These are phyloP conservation scores for Agonopterix arenella DNA, from an alignment of 2,888 invertebrate species.

Conservation along the genomic window DNA sequence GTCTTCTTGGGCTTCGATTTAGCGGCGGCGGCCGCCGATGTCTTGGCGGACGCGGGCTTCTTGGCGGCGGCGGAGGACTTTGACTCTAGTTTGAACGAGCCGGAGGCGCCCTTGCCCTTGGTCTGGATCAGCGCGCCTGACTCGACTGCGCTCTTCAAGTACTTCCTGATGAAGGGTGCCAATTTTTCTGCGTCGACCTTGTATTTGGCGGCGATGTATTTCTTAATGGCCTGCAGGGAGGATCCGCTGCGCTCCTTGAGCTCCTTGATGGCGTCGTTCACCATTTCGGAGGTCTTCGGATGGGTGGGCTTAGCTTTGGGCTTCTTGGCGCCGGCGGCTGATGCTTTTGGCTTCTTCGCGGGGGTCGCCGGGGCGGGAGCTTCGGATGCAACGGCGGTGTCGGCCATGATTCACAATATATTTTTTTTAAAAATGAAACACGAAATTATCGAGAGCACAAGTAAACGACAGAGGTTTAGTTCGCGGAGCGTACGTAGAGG, in stretches of 20 bases:
- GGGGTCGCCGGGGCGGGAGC: constrained; percentile 19
- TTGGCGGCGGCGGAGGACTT: constrained; percentile 21
- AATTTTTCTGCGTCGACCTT: constrained; percentile 77
- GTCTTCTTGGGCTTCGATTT: constrained; percentile 23
- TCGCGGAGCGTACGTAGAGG: background rate
- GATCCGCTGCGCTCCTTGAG: constrained; percentile 78
- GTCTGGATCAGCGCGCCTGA: constrained; percentile 71
- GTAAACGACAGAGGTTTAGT: background rate
- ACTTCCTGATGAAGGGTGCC: constrained; percentile 77
- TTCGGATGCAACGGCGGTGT: constrained; percentile 33
- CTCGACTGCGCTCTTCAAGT: constrained; percentile 70
- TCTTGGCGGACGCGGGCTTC: constrained; percentile 12
- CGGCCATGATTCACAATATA: constrained; percentile 21
- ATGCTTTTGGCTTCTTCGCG: constrained; percentile 11
- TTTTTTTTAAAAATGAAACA: background rate
- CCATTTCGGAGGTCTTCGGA: constrained; percentile 62
- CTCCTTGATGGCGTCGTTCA: constrained; percentile 69
- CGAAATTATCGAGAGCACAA: background rate
- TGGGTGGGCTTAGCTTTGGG: constrained; percentile 43
- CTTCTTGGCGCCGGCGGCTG: constrained; percentile 24
- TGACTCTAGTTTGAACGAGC: constrained; percentile 55
- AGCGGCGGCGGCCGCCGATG: constrained; percentile 26
- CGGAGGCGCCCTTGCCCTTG: constrained; percentile 74
- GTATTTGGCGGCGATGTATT: constrained; percentile 78
- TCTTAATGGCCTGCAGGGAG: constrained; percentile 77